Evolutionary conservation across 1,140 invertebrate genomes (phyloP).

Genomic region (Pantala flavescens): DNA sequence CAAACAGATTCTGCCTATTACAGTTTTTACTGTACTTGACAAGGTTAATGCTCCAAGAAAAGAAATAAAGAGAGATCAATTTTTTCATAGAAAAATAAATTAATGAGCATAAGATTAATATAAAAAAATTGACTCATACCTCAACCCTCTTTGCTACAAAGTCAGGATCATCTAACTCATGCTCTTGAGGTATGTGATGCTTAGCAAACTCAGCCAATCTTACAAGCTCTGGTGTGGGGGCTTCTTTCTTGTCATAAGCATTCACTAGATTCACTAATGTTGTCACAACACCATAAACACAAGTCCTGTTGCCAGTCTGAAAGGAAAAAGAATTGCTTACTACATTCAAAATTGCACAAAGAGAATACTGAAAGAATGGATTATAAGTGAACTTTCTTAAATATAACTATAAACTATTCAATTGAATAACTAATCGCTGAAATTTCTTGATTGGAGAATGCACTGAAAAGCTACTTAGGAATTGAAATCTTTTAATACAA

Average conservation of each 20-base stretch:
- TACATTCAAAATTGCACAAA: background rate
- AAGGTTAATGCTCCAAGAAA: no score
- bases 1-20: no score
- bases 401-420: no score
- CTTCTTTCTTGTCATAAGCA: slow-evolving; percentile 95
- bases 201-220: slow-evolving; percentile 98
- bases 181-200: slow-evolving; percentile 96
- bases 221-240: slow-evolving; percentile 84
- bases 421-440: no score
- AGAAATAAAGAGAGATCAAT: no score
- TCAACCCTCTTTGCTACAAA: slow-evolving; percentile 77
- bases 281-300: slow-evolving; percentile 85
- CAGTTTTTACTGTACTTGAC: no score
- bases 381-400: no score
- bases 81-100: background rate
- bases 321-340: background rate
- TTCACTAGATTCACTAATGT: slow-evolving; percentile 96
- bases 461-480: no score
- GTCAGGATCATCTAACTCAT: slow-evolving; percentile 86
- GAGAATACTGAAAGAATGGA: background rate
- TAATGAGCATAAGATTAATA: background rate
- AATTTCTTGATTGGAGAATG: no score
- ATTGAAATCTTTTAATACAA: no score
- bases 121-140: background rate
- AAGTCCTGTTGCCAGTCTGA: slow-evolving; percentile 61